These are phyloP conservation scores for Sarcophaga peregrina DNA, from an alignment of 1,140 invertebrate species.

Conservation along the genomic window DNA sequence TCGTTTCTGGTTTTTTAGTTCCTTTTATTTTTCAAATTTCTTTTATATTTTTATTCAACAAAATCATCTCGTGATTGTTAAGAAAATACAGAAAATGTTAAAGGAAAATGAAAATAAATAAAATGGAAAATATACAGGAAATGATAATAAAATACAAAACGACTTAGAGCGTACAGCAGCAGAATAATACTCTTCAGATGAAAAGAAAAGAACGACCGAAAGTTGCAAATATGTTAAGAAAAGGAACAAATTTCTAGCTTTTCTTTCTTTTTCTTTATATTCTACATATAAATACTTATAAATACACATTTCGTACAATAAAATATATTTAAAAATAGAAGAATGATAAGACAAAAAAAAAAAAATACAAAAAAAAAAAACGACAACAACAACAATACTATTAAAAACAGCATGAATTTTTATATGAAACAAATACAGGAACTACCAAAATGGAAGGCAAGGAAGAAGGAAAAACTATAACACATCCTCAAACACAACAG, in stretches of 20 bases:
- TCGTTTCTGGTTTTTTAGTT: too few species aligned
- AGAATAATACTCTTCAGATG: too few species aligned
- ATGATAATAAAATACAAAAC: slow-evolving; percentile 31
- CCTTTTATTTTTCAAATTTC: not conserved
- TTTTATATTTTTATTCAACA: not conserved
- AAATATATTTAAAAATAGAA: not conserved
- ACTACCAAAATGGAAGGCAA: not conserved
- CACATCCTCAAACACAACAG: slow-evolving; percentile 1
- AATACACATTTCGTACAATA: slow-evolving; percentile 2
- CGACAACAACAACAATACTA: too few species aligned
- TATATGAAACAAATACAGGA: not conserved
- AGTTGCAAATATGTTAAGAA: not conserved
- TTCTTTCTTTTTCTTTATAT: not conserved
- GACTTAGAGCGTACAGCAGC: not conserved
- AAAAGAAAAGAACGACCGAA: not conserved
- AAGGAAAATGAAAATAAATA: not conserved
- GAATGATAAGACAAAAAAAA: too few species aligned
- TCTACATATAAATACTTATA: not conserved
- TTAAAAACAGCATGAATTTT: slow-evolving; percentile 17
- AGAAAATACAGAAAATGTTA: not conserved
- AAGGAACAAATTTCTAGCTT: not conserved
- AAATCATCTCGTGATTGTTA: not conserved
- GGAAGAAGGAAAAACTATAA: slow-evolving; percentile 1
- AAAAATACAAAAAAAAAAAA: too few species aligned
- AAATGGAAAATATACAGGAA: slow-evolving; percentile 23